Base-by-base conservation (phyloP, 2,797 vertebrate species). In the Aulostomus chinensis region DNA sequence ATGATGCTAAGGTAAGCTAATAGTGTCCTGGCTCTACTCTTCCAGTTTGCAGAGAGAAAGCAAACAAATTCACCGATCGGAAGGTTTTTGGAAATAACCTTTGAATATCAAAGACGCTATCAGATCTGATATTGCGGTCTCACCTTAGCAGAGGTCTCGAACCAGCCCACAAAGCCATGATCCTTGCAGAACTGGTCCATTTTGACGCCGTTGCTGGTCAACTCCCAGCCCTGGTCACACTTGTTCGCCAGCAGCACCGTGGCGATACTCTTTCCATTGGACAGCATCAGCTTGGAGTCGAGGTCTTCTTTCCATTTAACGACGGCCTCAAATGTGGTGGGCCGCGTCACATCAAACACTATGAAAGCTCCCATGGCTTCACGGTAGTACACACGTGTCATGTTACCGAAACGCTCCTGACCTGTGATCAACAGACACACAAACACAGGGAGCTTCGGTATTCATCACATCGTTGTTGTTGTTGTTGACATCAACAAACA, bases 121-220 rank as follows among this genome's bases (percentile, higher is more conserved):
- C n/a, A n/a, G n/a, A n/a, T 25, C 9, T 25, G 5, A 31, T 6
- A n/a, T 13, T 32, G 7, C 22, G 6, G 4, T 52, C 55, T 59
- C 90, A 99, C 97, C 96, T 98, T 99, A 14, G 97, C 97, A 2
- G 97, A 99, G 1, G 96, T 99, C 86, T 98, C 93, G 64, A 96
- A 99, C 95, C 96, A 98, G 30, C 94, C 96, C 1, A 94, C 92
- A 2, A 99, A 98, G 20, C 96, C 97, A 0, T 98, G 93, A 39
- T 99, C 96, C 68, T 93, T 94, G 90, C 97, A 99, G 91, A 96
- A 99, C 87, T 98, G 94, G 74, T 99, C 95, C 94, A 99, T 95
- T 78, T 95, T 97, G 86, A 93, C 84, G 72, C 91, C 88, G 2
- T 93, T 96, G 83, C 92, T 93, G 74, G 87, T 71, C 35, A 97